Evolutionary conservation across 2,113 vertebrate species (phyloP).

Genomic region (Puffinus mauretanicus): DNA sequence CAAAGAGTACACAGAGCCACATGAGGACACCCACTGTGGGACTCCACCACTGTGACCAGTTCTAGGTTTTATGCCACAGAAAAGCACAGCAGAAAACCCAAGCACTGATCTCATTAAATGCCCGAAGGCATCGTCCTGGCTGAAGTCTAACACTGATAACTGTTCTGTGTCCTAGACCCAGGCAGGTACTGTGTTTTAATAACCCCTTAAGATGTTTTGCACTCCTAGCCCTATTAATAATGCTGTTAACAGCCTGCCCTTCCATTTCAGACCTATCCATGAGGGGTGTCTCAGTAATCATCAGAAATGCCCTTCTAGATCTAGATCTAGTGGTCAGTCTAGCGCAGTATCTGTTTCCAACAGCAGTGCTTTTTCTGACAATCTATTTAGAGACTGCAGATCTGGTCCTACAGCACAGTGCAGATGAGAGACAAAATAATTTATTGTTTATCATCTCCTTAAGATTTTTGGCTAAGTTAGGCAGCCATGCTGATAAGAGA

Average conservation of each 20-base stretch:
- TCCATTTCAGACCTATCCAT: not conserved
- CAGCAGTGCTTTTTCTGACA: not conserved
- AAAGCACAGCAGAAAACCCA: not conserved
- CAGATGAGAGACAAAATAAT: not conserved
- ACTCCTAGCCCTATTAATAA: not conserved
- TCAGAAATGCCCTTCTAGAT: not conserved
- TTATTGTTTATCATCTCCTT: not conserved
- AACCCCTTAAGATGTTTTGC: not conserved
- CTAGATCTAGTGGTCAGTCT: not conserved
- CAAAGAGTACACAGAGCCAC: not conserved
- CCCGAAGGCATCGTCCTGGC: not conserved
- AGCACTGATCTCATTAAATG: not conserved
- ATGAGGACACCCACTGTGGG: rapidly evolving
- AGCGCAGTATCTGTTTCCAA: not conserved
- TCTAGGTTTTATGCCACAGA: not conserved
- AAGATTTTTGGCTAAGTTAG: not conserved
- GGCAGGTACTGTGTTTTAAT: not conserved
- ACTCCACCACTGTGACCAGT: not conserved
- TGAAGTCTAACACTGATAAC: not conserved
- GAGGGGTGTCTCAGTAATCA: not conserved
- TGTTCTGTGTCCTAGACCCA: not conserved
- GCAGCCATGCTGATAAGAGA: not conserved
- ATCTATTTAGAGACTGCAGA: not conserved
- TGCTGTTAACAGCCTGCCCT: not conserved
- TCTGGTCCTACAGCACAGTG: not conserved